A percentile compares a stretch with the other conserved stretches of the same genome.
Evolutionary conservation across 2,888 invertebrate genomes (phyloP).

Genomic region (Pollenia griseotomentosa): DNA sequence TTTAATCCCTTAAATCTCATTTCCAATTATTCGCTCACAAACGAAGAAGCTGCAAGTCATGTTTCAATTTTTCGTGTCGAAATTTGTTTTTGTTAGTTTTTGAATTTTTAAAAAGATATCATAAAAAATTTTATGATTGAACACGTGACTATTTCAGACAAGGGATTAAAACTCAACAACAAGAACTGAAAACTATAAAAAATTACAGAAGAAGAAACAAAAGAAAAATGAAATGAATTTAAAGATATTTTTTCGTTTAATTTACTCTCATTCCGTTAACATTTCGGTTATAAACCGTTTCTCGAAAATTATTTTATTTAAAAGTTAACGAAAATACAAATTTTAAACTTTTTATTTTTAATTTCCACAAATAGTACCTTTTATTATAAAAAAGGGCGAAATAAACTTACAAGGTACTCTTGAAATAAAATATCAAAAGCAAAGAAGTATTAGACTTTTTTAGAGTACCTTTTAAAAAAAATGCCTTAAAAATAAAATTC

Average conservation of each 20-base stretch:
- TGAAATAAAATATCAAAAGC: too few species aligned
- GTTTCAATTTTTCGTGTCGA: constrained; percentile 42
- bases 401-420: too few species aligned
- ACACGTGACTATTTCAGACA: constrained; percentile 63
- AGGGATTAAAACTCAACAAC: constrained; percentile 45
- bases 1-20: background rate
- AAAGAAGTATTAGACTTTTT: background rate
- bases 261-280: background rate
- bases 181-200: constrained; percentile 27
- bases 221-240: constrained; percentile 43
- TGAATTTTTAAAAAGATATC: constrained; percentile 49
- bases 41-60: constrained; percentile 3
- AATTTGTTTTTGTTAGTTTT: constrained; percentile 44
- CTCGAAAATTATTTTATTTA: background rate
- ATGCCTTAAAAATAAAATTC: too few species aligned
- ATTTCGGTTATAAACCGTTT: constrained; percentile 24
- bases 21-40: background rate
- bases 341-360: too few species aligned
- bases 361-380: too few species aligned
- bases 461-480: background rate
- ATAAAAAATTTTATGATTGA: constrained; percentile 68
- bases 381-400: too few species aligned
- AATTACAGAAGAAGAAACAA: constrained; percentile 1
- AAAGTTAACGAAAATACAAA: too few species aligned
- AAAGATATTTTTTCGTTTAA: constrained; percentile 21